Evolutionary conservation across 2,113 vertebrate genomes (phyloP).

Genomic region (Urocynchramus pylzowi): DNA sequence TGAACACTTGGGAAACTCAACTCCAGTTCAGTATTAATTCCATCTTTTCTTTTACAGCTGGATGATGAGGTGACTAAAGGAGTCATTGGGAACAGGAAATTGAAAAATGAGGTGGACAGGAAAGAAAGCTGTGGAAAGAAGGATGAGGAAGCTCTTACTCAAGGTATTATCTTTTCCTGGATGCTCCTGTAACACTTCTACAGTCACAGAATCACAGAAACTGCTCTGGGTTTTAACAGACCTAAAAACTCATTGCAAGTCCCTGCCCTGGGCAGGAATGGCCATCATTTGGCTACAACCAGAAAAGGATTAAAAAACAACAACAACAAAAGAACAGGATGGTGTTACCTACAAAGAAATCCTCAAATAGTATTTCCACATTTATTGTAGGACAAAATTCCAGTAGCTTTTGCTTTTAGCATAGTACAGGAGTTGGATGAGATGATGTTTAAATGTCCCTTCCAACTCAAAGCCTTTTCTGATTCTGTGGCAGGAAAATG

Average conservation of each 20-base stretch:
- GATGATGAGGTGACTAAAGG: background rate
- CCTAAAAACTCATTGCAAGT: background rate
- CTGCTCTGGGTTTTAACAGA: background rate
- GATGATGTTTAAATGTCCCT: background rate
- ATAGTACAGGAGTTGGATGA: background rate
- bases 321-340: background rate
- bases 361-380: background rate
- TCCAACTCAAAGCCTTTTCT: background rate
- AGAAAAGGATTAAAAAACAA: background rate
- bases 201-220: background rate
- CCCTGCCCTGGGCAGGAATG: background rate
- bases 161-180: background rate
- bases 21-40: background rate
- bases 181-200: background rate
- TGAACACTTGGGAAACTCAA: background rate
- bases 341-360: background rate
- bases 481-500: slow-evolving; percentile 42
- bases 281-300: background rate
- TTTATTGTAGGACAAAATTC: background rate
- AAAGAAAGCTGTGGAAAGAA: background rate
- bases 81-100: background rate
- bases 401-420: slow-evolving; percentile 40
- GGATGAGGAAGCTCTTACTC: background rate
- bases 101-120: background rate
- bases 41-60: background rate